phyloP scores from a whole-genome alignment of 2,888 invertebrate species.

The Adela reaumurella region DNA sequence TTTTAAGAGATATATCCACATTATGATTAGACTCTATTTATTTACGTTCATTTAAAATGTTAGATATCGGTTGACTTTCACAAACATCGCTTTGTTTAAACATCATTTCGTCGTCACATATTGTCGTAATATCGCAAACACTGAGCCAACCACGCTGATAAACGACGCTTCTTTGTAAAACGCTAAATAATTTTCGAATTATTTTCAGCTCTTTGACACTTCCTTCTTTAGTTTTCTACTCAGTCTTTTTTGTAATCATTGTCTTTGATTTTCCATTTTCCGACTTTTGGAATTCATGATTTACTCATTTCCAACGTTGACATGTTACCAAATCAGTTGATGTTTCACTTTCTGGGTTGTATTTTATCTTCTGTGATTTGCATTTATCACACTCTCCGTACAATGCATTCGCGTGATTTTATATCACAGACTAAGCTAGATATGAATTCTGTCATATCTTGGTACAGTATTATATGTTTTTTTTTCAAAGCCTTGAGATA shows the following conservation, averaged over 20 bases:
- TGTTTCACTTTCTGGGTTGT: not conserved
- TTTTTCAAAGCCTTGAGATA: not conserved
- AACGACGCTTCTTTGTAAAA: constrained; percentile 3
- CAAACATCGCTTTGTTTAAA: too few species aligned
- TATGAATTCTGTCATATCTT: too few species aligned
- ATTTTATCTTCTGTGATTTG: not conserved
- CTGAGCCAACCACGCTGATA: too few species aligned
- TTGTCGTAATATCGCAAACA: too few species aligned
- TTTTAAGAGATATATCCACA: too few species aligned
- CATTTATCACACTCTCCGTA: constrained; percentile 2
- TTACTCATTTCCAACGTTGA: constrained; percentile 1
- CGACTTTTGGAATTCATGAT: not conserved
- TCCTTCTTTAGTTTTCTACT: not conserved
- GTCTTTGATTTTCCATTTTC: not conserved
- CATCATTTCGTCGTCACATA: too few species aligned
- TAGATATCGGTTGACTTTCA: too few species aligned
- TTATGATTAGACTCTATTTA: too few species aligned
- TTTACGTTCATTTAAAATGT: too few species aligned
- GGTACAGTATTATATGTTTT: too few species aligned
- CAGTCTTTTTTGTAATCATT: constrained; percentile 1
- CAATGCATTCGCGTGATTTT: constrained; percentile 3
- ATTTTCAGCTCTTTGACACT: not conserved
- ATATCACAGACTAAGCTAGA: constrained; percentile 1
- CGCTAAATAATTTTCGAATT: constrained; percentile 1
- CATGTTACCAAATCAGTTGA: constrained; percentile 1